Conservation (phyloP, 1,140 invertebrate species). For the Drosophila bocqueti region DNA sequence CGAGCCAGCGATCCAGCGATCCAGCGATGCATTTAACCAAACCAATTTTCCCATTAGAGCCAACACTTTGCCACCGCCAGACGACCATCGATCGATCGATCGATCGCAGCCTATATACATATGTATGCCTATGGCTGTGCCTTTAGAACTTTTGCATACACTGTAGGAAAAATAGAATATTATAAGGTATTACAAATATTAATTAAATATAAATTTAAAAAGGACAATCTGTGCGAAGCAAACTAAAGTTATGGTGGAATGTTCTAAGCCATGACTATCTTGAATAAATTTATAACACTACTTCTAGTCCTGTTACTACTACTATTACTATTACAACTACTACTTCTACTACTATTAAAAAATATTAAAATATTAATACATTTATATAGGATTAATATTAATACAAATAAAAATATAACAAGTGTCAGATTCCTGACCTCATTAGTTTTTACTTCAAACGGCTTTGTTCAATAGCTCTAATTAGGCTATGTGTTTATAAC, state of each 20-base stretch:
- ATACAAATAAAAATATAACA: background rate
- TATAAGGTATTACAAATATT: background rate
- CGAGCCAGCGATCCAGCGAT: conserved; percentile 1
- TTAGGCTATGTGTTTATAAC: background rate
- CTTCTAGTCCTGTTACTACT: too few species aligned
- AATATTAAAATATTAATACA: too few species aligned
- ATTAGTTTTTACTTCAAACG: background rate
- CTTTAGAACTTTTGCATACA: conserved; percentile 6
- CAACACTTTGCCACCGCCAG: conserved; percentile 57
- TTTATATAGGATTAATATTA: too few species aligned
- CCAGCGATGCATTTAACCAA: conserved; percentile 71
- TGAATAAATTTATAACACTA: too few species aligned
- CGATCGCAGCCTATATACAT: conserved; percentile 19
- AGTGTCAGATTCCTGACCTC: background rate
- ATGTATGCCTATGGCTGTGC: conserved; percentile 2
- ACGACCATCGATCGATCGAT: conserved; percentile 29
- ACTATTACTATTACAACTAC: too few species aligned
- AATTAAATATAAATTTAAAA: too few species aligned
- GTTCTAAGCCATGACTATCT: too few species aligned
- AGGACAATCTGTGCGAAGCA: too few species aligned
- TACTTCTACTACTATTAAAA: too few species aligned
- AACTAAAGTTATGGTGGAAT: too few species aligned
- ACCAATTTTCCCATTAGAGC: conserved; percentile 71
- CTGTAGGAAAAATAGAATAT: background rate
- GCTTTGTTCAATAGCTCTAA: background rate